phyloP scores from a whole-genome alignment of 1,140 invertebrate species.

The Heterodera carotae region DNA sequence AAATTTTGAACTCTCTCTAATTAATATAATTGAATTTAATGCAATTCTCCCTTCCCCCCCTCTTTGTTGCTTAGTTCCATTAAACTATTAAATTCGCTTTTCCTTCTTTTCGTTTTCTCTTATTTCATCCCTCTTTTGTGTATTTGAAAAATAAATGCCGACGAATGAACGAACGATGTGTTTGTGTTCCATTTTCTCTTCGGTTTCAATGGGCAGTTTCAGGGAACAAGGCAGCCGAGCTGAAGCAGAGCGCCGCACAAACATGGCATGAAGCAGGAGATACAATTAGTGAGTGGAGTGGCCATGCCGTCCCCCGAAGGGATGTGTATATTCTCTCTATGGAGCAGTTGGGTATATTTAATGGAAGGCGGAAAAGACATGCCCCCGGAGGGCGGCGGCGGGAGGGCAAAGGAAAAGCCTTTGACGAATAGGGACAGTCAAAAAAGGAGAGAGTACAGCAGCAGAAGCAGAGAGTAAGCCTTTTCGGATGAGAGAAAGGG shows the following conservation, averaged over 20 bases:
- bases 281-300: slow-evolving; percentile 20
- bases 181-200: not conserved
- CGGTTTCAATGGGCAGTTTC: too few relatives aligned
- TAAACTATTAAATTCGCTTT: too few relatives aligned
- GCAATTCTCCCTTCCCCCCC: too few relatives aligned
- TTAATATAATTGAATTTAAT: too few relatives aligned
- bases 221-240: slow-evolving; percentile 14
- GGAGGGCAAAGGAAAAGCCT: too few relatives aligned
- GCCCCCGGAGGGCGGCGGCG: too few relatives aligned
- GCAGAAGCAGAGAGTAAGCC: too few relatives aligned
- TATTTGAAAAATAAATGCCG: not conserved
- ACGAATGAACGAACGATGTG: not conserved
- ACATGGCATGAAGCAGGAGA: slow-evolving; percentile 13
- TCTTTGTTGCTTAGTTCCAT: too few relatives aligned
- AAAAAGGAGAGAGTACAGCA: not conserved
- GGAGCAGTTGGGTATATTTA: too few relatives aligned
- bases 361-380: too few relatives aligned
- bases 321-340: not conserved
- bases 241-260: slow-evolving; percentile 16
- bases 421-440: not conserved
- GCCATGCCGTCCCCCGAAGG: not conserved
- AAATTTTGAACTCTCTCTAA: too few relatives aligned
- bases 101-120: not conserved
- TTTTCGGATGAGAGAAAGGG: too few relatives aligned
- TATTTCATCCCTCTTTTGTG: slow-evolving; percentile 6